Percentiles rank a stretch among this genome's conserved stretches.
These are phyloP conservation scores for Plectrocnemia conspersa DNA, from an alignment of 1,140 invertebrate genomes.

Conservation along the genomic window DNA sequence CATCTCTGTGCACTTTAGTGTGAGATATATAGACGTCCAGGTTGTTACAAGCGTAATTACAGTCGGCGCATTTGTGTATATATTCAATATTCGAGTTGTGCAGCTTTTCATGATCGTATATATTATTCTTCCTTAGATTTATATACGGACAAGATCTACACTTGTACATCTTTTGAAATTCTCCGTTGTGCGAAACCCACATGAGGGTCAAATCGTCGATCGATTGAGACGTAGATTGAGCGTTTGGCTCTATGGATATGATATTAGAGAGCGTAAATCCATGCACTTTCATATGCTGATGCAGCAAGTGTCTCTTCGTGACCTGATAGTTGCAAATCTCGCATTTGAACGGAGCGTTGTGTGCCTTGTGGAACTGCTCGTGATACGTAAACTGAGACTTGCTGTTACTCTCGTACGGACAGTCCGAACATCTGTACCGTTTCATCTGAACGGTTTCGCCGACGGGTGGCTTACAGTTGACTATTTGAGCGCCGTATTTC, in stretches of 20 bases:
- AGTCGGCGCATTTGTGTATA: constrained; percentile 64
- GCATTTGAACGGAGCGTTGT: constrained; percentile 71
- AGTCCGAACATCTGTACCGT: constrained; percentile 65
- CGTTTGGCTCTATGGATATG: constrained; percentile 6
- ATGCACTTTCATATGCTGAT: constrained; percentile 74
- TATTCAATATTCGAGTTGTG: constrained; percentile 54
- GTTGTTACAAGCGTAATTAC: constrained; percentile 76
- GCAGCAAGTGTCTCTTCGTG: constrained; percentile 69
- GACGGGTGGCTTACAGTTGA: constrained; percentile 42
- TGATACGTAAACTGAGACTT: constrained; percentile 82
- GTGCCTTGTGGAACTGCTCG: constrained; percentile 75
- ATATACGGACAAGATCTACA: constrained; percentile 81
- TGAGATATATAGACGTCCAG: constrained; percentile 71
- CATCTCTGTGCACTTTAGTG: constrained; percentile 69
- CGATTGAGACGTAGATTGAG: neutral
- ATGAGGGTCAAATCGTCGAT: constrained; percentile 57
- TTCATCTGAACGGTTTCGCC: constrained; percentile 43
- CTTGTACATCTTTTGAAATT: constrained; percentile 78
- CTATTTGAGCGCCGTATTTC: constrained; percentile 46
- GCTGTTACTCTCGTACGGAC: constrained; percentile 77
- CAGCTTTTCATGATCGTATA: constrained; percentile 83
- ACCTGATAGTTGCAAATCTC: constrained; percentile 77
- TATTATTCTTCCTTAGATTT: constrained; percentile 70
- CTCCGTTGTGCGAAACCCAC: constrained; percentile 67
- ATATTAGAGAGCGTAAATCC: constrained; percentile 50